These are phyloP conservation scores for Helicorthomorpha holstii DNA, from an alignment of 1,140 invertebrate genomes.

Conservation along the genomic window DNA sequence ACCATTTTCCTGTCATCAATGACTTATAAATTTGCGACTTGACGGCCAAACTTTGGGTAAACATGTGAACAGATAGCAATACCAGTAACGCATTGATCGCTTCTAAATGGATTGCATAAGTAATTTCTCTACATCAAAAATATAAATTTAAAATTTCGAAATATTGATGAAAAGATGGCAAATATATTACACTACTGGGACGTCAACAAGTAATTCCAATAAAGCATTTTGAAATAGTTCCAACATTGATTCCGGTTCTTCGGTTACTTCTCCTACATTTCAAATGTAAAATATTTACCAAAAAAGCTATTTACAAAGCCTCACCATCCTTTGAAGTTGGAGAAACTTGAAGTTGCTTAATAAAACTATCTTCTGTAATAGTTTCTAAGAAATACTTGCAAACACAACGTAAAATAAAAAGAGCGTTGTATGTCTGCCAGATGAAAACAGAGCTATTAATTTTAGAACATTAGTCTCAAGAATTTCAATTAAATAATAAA, in stretches of 20 bases:
- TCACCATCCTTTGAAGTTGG: slow-evolving; percentile 8
- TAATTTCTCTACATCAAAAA: slow-evolving; percentile 47
- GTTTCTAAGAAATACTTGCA: slow-evolving; percentile 68
- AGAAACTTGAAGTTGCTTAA: slow-evolving; percentile 28
- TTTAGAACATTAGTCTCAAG: neutral
- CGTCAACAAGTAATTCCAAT: slow-evolving; percentile 54
- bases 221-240: slow-evolving; percentile 37
- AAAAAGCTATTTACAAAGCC: slow-evolving; percentile 17
- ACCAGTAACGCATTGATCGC: slow-evolving; percentile 70
- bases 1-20: slow-evolving; percentile 33
- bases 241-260: slow-evolving; percentile 10
- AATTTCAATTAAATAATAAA: slow-evolving; percentile 1
- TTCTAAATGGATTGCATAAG: slow-evolving; percentile 74
- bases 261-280: slow-evolving; percentile 1
- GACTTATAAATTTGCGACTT: slow-evolving; percentile 42
- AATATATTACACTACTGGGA: slow-evolving; percentile 42
- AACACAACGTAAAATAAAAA: slow-evolving; percentile 76
- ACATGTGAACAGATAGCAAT: slow-evolving; percentile 74
- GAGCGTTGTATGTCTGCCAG: slow-evolving; percentile 87
- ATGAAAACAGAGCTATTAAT: slow-evolving; percentile 65
- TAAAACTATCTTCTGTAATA: slow-evolving; percentile 32
- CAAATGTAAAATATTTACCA: neutral
- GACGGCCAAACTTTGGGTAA: slow-evolving; percentile 43
- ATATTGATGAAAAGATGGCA: slow-evolving; percentile 1
- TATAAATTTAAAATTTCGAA: neutral